These are phyloP conservation scores for Chaetodon trifasciatus DNA, from an alignment of 2,797 vertebrate genomes.

Conservation along the genomic window DNA sequence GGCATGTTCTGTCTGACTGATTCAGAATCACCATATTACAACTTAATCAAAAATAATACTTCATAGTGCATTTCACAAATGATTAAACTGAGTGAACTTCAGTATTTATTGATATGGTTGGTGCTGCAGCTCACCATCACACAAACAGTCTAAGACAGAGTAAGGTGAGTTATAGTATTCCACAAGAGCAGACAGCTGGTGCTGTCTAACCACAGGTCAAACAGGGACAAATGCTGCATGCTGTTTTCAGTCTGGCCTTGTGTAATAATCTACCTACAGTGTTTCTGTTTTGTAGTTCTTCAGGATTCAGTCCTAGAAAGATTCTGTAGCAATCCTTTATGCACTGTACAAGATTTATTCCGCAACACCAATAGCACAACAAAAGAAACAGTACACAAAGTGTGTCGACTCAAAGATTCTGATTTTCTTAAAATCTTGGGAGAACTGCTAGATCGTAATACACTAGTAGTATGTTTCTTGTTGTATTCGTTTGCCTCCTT, in stretches of 20 bases:
- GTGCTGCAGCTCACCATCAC: neutral
- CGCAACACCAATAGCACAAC: neutral
- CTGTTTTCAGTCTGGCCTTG: neutral
- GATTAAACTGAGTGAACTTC: slow-evolving; percentile 1
- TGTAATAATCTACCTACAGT: neutral
- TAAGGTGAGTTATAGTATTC: neutral
- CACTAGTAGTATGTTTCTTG: too few species aligned
- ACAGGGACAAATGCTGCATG: slow-evolving; percentile 2
- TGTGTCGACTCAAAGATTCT: neutral
- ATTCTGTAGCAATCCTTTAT: neutral
- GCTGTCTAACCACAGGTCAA: slow-evolving; percentile 23
- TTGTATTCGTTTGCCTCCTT: too few species aligned
- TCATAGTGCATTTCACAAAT: slow-evolving; percentile 3
- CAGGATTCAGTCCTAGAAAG: neutral
- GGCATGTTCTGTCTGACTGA: neutral
- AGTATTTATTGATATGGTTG: neutral
- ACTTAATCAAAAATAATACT: slow-evolving; percentile 4
- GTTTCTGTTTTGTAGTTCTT: neutral
- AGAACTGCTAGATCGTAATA: too few species aligned
- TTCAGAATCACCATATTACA: slow-evolving; percentile 2
- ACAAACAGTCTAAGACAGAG: neutral
- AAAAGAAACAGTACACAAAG: neutral
- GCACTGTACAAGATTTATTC: neutral
- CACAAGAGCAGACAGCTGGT: slow-evolving; percentile 12
- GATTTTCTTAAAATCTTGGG: neutral